Percentiles rank a stretch among this genome's conserved stretches.
Evolutionary conservation across 2,113 vertebrate species (phyloP).

Genomic region (Zosterops japonicus): DNA sequence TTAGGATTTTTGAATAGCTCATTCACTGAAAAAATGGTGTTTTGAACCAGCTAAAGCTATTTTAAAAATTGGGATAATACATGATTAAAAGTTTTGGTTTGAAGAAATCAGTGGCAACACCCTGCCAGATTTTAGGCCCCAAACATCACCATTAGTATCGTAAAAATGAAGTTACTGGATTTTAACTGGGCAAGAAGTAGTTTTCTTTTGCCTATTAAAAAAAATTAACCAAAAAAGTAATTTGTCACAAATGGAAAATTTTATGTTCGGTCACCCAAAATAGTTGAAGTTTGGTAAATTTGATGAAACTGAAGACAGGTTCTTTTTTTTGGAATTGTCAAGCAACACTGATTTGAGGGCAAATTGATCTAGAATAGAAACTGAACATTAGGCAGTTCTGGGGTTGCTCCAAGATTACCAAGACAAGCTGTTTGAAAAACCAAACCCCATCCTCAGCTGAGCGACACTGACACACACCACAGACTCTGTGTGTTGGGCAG

Average conservation of each 20-base stretch:
- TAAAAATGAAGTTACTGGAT: background rate
- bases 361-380: background rate
- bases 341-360: background rate
- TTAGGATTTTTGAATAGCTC: slow-evolving; percentile 46
- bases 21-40: slow-evolving; percentile 38
- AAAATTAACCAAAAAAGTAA: background rate
- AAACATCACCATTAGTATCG: background rate
- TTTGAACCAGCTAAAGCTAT: slow-evolving; percentile 53
- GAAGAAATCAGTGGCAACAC: slow-evolving; percentile 20
- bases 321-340: background rate
- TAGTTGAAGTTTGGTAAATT: background rate
- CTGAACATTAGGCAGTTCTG: background rate
- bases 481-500: background rate
- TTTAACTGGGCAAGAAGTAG: background rate
- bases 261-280: background rate
- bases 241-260: background rate
- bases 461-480: background rate
- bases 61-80: slow-evolving; percentile 36
- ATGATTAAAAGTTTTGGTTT: slow-evolving; percentile 44
- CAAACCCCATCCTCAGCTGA: background rate
- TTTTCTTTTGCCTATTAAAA: background rate
- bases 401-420: background rate
- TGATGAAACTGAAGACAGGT: background rate
- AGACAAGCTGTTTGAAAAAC: background rate
- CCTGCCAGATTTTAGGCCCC: slow-evolving; percentile 12